Base-by-base conservation (phyloP, 2,113 vertebrate genomes). In the Anseranas semipalmata region DNA sequence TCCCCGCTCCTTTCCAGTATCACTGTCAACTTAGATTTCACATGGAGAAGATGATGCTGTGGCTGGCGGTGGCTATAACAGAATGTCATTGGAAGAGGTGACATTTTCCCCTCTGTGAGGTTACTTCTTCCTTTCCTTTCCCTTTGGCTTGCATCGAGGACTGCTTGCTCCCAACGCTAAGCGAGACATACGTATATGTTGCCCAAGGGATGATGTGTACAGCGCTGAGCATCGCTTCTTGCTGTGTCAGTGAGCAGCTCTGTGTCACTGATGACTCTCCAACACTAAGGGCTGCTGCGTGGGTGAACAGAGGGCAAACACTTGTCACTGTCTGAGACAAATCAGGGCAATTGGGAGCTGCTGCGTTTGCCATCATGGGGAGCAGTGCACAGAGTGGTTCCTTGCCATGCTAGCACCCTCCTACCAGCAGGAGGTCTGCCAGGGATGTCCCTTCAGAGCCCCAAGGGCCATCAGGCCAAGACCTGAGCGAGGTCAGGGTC, bases 1-100 rank as follows among this genome's bases (percentile, higher is more conserved):
- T 93, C 75, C 89, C 39, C 0, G 2, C 27, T 93, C 85, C 85
- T 65, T 79, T 71, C 56, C 41, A 53, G 10, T 83, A 33, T 85
- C 79, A 7, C 90, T 92, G 95, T 95, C 91, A 95, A 32, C 56
- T 95, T 66, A 7, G 63, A 95, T 94, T 95, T 87, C 71, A 33
- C 55, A 52, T 82, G 35, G 24, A 18, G 62, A 63, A 60, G 37
- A 18, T 89, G 93, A 91, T 88, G 71, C 43, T 90, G 27, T 72
- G 89, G 70, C 87, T 86, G 58, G 62, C 1, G 0, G 88, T 86
- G 83, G 88, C 70, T 95, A 30, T 41, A 83, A 45, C 85, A 94
- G 89, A 93, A 89, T 63, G 79, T 88, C 85, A 91, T 72, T 74
- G 87, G 82, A 53, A 67, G 84, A 91, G 79, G 94, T 95, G 93